These are phyloP conservation scores for Acleris cristana DNA, from an alignment of 2,888 invertebrate species.

Conservation along the genomic window DNA sequence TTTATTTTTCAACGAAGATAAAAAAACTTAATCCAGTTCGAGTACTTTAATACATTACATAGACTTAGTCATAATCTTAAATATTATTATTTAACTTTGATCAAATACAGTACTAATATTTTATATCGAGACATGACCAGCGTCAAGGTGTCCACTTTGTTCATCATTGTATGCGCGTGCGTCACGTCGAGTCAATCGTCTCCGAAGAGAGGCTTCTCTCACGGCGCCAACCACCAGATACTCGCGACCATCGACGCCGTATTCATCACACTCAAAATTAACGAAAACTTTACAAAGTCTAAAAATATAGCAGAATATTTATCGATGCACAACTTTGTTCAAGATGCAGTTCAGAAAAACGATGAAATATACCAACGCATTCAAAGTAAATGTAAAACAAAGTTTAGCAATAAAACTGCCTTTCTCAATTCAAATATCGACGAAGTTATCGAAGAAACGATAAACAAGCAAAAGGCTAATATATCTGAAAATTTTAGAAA, in stretches of 20 bases:
- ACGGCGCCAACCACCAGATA: constrained; percentile 44
- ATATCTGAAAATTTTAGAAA: neutral
- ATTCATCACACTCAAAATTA: constrained; percentile 46
- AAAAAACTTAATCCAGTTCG: neutral
- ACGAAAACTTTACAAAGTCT: constrained; percentile 41
- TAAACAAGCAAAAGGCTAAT: neutral
- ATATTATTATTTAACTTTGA: neutral
- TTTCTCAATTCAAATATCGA: constrained; percentile 6
- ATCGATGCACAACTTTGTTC: constrained; percentile 44
- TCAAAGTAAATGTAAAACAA: neutral
- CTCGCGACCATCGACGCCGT: constrained; percentile 49
- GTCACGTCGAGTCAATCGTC: neutral
- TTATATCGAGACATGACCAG: neutral
- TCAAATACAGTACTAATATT: neutral
- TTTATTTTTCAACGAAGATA: neutral
- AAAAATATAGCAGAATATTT: constrained; percentile 45
- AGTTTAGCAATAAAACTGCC: constrained; percentile 3
- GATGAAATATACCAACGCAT: neutral
- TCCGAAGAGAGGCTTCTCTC: constrained; percentile 41
- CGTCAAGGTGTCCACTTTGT: neutral
- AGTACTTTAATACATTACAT: neutral
- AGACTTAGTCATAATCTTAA: neutral
- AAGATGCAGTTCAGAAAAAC: neutral
- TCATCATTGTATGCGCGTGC: neutral
- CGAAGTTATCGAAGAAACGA: constrained; percentile 2